Evolutionary conservation across 1,140 invertebrate genomes (phyloP).

Genomic region (Teleogryllus occipitalis): DNA sequence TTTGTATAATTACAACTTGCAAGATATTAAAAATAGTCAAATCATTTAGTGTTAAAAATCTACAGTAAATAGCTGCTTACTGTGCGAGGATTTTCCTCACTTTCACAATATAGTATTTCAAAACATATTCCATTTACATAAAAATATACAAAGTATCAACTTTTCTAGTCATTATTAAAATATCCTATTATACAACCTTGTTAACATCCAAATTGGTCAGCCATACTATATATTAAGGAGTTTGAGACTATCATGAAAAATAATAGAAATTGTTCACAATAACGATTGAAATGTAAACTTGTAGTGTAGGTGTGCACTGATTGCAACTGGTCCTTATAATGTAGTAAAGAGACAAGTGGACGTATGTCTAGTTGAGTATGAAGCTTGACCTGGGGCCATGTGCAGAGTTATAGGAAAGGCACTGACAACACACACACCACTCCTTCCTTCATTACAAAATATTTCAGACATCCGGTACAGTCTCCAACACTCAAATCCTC

Average conservation of each 20-base stretch:
- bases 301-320: neutral
- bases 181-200: slow-evolving; percentile 1
- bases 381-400: neutral
- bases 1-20: neutral
- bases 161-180: slow-evolving; percentile 2
- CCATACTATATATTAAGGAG: neutral
- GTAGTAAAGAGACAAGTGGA: neutral
- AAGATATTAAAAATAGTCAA: neutral
- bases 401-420: too few species aligned
- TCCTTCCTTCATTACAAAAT: too few species aligned
- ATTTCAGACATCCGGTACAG: too few species aligned
- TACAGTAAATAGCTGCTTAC: neutral
- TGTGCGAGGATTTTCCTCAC: neutral
- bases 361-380: neutral
- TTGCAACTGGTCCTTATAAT: neutral
- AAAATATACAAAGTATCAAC: slow-evolving; percentile 6
- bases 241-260: neutral
- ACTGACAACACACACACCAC: too few species aligned
- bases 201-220: neutral
- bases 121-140: neutral
- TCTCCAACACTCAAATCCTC: too few species aligned
- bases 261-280: neutral
- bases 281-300: neutral
- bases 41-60: slow-evolving; percentile 1
- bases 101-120: neutral